Percentiles rank a stretch among this genome's conserved stretches.
phyloP scores from a whole-genome alignment of 2,113 vertebrate genomes.

The Muscicapa adusta region DNA sequence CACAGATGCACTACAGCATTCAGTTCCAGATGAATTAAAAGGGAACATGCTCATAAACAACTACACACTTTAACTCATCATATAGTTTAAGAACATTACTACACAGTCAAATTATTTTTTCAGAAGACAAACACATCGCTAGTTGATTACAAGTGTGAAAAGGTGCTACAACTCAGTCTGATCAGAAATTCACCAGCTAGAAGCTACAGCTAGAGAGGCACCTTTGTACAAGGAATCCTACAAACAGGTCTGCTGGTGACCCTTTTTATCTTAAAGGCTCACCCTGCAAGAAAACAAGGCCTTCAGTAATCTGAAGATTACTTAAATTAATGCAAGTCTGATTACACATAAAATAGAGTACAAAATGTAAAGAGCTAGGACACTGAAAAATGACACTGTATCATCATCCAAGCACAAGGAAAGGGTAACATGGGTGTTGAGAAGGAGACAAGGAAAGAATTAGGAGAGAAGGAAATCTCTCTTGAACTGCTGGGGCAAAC shows the following conservation, averaged over 20 bases:
- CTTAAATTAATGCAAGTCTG: not conserved
- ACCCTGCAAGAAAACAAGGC: not conserved
- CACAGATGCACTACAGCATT: not conserved
- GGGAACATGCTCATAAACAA: not conserved
- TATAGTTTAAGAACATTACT: not conserved
- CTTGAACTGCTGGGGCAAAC: not conserved
- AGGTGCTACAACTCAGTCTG: not conserved
- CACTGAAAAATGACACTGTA: not conserved
- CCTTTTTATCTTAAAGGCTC: not conserved
- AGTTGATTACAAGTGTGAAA: not conserved
- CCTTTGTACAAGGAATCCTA: not conserved
- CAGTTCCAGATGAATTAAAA: not conserved
- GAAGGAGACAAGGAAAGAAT: not conserved
- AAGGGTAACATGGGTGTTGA: not conserved
- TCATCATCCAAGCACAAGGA: not conserved
- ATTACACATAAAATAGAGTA: not conserved
- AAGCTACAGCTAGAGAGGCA: not conserved
- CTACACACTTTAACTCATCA: constrained; percentile 30
- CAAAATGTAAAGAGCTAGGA: not conserved
- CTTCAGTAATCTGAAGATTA: not conserved
- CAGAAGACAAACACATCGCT: not conserved
- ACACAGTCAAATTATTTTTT: not conserved
- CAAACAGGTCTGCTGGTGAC: not conserved
- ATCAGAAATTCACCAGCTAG: not conserved
- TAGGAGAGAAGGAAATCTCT: not conserved